Evolutionary conservation across 53 echinoderm and acorn worm species (phyloP), one percentile per base, ranked within the genome.

Genomic region (Zoroaster sp.): DNA sequence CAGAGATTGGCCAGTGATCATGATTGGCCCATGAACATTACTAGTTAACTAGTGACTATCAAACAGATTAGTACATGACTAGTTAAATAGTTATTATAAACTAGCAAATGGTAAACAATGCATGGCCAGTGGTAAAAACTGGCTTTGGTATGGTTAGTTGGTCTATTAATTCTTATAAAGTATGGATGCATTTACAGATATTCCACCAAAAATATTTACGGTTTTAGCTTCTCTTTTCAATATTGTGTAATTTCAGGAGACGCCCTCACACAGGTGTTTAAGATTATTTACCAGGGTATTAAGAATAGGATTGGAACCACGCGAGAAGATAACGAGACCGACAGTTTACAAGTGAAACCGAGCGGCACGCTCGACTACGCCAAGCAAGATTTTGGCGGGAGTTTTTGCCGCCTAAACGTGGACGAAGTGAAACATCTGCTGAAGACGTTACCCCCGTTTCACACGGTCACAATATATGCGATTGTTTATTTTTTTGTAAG

Each of bases 381-480:
- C 47, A 87, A 90, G 17, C 51, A 46, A 38, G 32, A 78, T 52
- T 44, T 83, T 66, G 94, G 94, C 33, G 94, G 94, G 1, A 49
- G 67, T n/a, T 94, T 79, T 73, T 18, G 39, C 31, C 35, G 65
- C 15, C 72, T 51, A 21, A 78, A 71, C 28, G 92, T 94, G 0
- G 87, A 89, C 36, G 76, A 90, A 20, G 82, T 90, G 32, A 90
- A 66, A n/a, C 94, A 94, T 55, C 52, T 94, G 15, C 87, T 94
- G 0, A 78, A 90, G 70, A 94, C 94, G 0, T 18, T 87, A 49
- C 94, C 94, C 5, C 87, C 90, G 3, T 94, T 94, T 75, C 94
- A 94, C 40, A 94, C 94, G 21, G 91, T 94, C 69, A 94, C 94
- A 42, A 89, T 94, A 40, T 94, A 92, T 66, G 77, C 92, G 23